Base-by-base conservation (phyloP, 1,140 invertebrate genomes). In the Amphibalanus amphitrite region DNA sequence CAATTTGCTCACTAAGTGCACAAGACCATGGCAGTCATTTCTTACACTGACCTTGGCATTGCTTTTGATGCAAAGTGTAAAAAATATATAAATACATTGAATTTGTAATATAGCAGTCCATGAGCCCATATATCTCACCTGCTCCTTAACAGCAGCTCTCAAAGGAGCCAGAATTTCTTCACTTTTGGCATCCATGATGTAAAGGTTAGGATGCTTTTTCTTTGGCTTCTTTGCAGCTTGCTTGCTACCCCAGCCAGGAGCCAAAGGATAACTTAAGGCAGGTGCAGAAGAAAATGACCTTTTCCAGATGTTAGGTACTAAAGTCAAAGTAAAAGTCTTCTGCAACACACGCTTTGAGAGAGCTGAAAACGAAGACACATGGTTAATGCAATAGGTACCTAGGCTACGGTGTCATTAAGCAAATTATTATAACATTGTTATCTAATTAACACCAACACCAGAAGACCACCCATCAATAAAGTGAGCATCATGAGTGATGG, bases 101-200 rank as follows among this genome's bases (percentile, higher is more conserved):
- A n/a, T n/a, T n/a, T n/a, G n/a, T n/a, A n/a, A n/a, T n/a, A n/a
- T n/a, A n/a, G n/a, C n/a, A n/a, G n/a, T n/a, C n/a, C n/a, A n/a
- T n/a, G n/a, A n/a, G n/a, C n/a, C n/a, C n/a, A n/a, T n/a, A n/a
- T 38, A 38, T 75, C 75, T 78, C 80, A 91, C 93, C 85, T 97
- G 94, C 83, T 95, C 91, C 80, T 95, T 95, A 1, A 97, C 94
- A 74, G 81, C 82, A 40, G 88, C 85, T 29, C 94, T 83, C n/a
- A 97, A 82, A 0, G 94, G 93, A 23, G 90, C 89, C 29, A 97
- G 82, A 75, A 89, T 83, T 78, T 85, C 84, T 83, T 96, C 93
- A 72, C 88, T 84, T 79, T 91, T 85, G 20, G 91, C 89, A 83
- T 93, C 89, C 38, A 84, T 82, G 88, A 92, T 92, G 64, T 83